A percentile compares a stretch with the other conserved stretches of the same genome.
Conservation (phyloP, 2,797 vertebrate genomes). For the Parambassis ranga region DNA sequence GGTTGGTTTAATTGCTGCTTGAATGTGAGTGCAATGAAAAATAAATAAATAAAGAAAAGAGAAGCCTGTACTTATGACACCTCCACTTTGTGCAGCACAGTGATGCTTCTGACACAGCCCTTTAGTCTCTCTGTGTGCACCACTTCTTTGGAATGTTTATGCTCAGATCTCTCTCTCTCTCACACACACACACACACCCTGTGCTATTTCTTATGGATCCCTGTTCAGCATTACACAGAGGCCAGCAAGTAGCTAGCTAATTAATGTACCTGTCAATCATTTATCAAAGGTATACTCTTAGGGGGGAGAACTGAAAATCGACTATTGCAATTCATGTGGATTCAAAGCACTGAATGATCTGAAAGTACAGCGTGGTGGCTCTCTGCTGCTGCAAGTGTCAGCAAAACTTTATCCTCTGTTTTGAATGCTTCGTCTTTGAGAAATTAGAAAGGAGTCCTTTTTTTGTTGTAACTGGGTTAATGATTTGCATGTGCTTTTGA, state of each 20-base stretch:
- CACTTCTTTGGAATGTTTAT: slow-evolving; percentile 1
- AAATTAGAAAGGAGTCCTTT: slow-evolving; percentile 18
- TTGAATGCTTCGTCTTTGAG: slow-evolving; percentile 12
- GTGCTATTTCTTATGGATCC: not conserved
- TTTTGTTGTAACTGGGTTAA: slow-evolving; percentile 5
- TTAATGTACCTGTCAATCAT: slow-evolving; percentile 43
- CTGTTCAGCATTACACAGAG: not conserved
- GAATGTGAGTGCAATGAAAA: not conserved
- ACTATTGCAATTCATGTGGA: slow-evolving; percentile 10
- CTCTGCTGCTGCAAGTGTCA: not conserved
- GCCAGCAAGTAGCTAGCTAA: slow-evolving; percentile 16
- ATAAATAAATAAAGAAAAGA: not conserved
- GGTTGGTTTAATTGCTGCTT: not conserved
- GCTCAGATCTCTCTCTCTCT: not conserved
- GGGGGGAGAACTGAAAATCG: slow-evolving; percentile 29
- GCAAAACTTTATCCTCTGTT: slow-evolving; percentile 29
- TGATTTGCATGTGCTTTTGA: slow-evolving; percentile 25
- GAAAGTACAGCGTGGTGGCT: not conserved
- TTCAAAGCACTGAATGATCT: slow-evolving; percentile 29
- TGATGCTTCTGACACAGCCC: not conserved
- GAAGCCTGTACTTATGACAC: too few relatives aligned
- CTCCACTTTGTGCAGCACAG: not conserved
- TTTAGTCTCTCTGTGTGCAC: not conserved
- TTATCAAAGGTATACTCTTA: slow-evolving; percentile 29
- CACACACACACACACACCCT: not conserved